A percentile compares a stretch with the other conserved stretches of the same genome.
Evolutionary conservation across 2,113 vertebrate genomes (phyloP).

Genomic region (Macquaria australasica): DNA sequence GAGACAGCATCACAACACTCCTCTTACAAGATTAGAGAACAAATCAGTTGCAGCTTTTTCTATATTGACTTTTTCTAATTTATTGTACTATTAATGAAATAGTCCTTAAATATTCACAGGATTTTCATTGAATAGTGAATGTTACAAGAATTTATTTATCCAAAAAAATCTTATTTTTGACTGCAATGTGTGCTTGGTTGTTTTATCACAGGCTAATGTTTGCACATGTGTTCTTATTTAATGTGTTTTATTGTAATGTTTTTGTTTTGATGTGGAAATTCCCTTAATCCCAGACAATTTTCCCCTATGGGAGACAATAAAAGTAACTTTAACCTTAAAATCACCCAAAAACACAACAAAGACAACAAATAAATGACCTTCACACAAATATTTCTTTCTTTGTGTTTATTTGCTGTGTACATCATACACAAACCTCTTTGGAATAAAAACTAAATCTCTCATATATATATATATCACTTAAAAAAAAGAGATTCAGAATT

Average conservation of each 20-base stretch:
- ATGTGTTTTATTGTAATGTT: neutral
- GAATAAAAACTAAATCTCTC: conserved; percentile 77
- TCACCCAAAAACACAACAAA: neutral
- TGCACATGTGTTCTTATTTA: neutral
- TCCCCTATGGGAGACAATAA: neutral
- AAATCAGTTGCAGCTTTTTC: neutral
- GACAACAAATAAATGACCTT: neutral
- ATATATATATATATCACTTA: conserved; percentile 52
- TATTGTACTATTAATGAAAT: neutral
- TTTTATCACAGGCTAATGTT: too few species aligned
- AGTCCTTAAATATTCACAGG: too few species aligned
- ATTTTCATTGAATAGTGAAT: neutral
- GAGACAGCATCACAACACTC: conserved; percentile 25
- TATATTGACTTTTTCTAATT: neutral
- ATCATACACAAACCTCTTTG: conserved; percentile 79
- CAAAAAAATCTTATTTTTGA: neutral
- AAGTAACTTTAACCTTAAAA: neutral
- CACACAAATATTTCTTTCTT: conserved; percentile 63
- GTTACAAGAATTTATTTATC: neutral
- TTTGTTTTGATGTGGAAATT: neutral
- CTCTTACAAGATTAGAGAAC: conserved; percentile 36
- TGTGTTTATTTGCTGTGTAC: conserved; percentile 77
- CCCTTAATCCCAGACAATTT: neutral
- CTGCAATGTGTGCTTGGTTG: neutral
- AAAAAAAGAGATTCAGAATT: conserved; percentile 60